Conservation (phyloP, 2,888 invertebrate genomes). For the Harpalus rubripes region DNA sequence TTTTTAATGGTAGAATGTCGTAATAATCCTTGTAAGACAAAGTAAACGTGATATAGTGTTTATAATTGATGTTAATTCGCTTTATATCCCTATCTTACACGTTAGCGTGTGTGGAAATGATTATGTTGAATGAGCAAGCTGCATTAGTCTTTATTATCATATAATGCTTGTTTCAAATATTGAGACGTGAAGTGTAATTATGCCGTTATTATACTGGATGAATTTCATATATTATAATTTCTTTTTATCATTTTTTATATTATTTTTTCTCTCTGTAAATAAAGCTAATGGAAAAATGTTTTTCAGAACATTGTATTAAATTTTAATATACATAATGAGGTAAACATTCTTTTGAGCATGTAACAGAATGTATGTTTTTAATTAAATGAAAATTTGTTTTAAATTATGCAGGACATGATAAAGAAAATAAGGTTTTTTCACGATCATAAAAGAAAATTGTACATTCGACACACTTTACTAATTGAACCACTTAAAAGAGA, state of each 20-base stretch:
- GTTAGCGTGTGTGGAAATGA: constrained; percentile 14
- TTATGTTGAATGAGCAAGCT: constrained; percentile 35
- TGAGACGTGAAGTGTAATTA: constrained; percentile 39
- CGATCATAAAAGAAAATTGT: too few species aligned
- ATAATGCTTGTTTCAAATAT: constrained; percentile 43
- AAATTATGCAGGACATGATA: too few species aligned
- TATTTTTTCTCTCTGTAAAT: not conserved
- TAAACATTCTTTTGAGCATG: too few species aligned
- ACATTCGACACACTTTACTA: too few species aligned
- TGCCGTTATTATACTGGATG: constrained; percentile 4
- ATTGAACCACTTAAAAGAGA: too few species aligned
- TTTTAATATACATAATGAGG: too few species aligned
- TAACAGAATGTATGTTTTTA: too few species aligned
- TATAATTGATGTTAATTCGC: constrained; percentile 61
- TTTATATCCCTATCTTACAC: constrained; percentile 38
- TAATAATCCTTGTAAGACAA: constrained; percentile 57
- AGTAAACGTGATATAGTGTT: constrained; percentile 40
- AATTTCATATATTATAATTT: not conserved
- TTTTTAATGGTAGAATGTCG: constrained; percentile 64
- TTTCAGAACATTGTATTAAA: not conserved
- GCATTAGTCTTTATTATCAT: constrained; percentile 28
- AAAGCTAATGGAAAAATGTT: not conserved
- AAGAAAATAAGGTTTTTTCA: too few species aligned
- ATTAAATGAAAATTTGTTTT: too few species aligned
- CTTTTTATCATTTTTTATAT: not conserved